Evolutionary conservation across 2,113 vertebrate species (phyloP).

Genomic region (Equus quagga): DNA sequence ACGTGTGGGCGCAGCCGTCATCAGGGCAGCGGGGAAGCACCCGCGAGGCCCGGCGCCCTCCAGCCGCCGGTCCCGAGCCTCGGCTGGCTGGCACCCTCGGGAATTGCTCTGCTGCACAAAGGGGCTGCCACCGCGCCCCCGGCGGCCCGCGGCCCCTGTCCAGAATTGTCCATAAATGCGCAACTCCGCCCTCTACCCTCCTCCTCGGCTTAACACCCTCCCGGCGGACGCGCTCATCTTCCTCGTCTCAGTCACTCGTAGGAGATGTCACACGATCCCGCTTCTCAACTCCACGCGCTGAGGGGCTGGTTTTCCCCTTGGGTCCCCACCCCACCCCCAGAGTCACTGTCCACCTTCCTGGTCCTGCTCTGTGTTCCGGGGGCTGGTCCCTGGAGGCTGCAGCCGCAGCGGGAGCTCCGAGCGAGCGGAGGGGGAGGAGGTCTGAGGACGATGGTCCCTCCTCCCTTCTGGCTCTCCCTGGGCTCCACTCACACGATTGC

Average conservation of each 20-base stretch:
- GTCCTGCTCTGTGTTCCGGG: neutral
- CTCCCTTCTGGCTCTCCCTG: neutral
- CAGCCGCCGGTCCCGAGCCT: neutral
- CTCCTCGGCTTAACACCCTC: neutral
- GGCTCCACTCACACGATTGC: too few species aligned
- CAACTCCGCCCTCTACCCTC: neutral
- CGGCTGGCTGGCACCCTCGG: neutral
- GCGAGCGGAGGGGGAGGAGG: too few species aligned
- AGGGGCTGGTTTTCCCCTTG: neutral
- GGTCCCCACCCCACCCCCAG: accelerated
- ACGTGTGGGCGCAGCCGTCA: neutral
- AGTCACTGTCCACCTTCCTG: too few species aligned
- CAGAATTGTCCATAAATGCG: accelerated
- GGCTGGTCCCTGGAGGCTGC: neutral
- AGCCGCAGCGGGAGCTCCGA: neutral
- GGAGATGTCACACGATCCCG: neutral
- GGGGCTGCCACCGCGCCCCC: neutral
- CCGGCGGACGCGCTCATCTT: accelerated
- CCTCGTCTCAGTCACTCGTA: neutral
- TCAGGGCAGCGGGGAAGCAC: neutral
- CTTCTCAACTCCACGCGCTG: neutral
- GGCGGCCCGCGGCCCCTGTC: accelerated
- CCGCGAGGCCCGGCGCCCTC: neutral
- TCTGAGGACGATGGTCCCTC: neutral
- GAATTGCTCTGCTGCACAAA: neutral